A percentile compares a stretch with the other conserved stretches of the same genome.
Conservation (phyloP, 2,797 vertebrate species). For the Chelmon rostratus region DNA sequence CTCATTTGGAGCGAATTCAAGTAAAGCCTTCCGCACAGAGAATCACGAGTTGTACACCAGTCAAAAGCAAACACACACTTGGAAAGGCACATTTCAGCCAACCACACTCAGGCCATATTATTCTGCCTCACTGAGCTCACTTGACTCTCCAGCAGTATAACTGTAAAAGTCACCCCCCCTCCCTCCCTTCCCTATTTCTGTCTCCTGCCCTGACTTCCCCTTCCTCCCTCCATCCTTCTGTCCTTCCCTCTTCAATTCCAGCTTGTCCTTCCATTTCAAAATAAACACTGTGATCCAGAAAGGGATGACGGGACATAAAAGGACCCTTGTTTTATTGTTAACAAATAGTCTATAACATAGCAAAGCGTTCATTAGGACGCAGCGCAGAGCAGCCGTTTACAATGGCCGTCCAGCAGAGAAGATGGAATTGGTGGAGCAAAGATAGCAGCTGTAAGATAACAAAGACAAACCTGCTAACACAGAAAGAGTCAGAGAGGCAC, state of each 20-base stretch:
- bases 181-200: conserved; percentile 29
- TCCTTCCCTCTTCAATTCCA: conserved; percentile 21
- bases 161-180: conserved; percentile 57
- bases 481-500: conserved; percentile 64
- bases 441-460: conserved; percentile 69
- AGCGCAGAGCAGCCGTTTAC: conserved; percentile 32
- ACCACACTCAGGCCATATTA: conserved; percentile 71
- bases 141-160: conserved; percentile 79
- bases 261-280: conserved; percentile 24
- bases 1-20: conserved; percentile 60
- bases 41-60: conserved; percentile 42
- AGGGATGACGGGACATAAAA: conserved; percentile 20
- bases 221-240: conserved; percentile 19
- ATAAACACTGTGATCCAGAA: conserved; percentile 16
- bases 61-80: conserved; percentile 47
- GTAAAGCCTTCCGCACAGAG: conserved; percentile 21
- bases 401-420: conserved; percentile 43
- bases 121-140: conserved; percentile 78
- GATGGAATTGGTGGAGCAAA: conserved; percentile 60
- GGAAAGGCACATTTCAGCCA: conserved; percentile 58
- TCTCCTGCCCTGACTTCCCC: conserved; percentile 40
- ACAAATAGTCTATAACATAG: conserved; percentile 37
- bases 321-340: conserved; percentile 40
- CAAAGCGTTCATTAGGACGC: conserved; percentile 53
- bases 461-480: conserved; percentile 72